These are phyloP conservation scores for Aulostomus chinensis DNA, from an alignment of 2,797 vertebrate genomes.

Conservation along the genomic window DNA sequence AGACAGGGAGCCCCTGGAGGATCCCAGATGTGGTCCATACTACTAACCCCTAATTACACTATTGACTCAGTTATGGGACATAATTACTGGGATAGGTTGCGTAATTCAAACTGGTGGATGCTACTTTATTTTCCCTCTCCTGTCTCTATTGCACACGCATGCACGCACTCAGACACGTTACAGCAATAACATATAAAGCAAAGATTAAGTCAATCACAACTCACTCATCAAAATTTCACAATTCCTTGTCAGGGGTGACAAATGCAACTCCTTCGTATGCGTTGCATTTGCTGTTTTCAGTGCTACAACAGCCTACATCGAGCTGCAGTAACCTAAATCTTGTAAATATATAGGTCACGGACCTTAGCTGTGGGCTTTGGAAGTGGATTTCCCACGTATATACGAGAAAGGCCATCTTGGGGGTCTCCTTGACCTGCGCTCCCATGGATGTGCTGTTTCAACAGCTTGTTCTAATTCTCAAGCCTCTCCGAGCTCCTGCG, in stretches of 20 bases:
- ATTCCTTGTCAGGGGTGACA: background rate
- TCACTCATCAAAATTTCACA: background rate
- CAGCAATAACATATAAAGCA: slow-evolving; percentile 9
- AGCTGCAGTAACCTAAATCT: background rate
- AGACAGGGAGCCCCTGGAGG: slow-evolving; percentile 72
- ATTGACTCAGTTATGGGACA: slow-evolving; percentile 69
- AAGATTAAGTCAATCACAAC: slow-evolving; percentile 4
- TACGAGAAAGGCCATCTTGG: slow-evolving; percentile 54
- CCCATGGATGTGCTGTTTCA: slow-evolving; percentile 74
- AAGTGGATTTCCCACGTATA: slow-evolving; percentile 54
- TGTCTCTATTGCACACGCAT: slow-evolving; percentile 23
- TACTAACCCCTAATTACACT: slow-evolving; percentile 80
- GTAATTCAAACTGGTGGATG: slow-evolving; percentile 58
- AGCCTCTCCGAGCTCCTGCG: slow-evolving; percentile 52
- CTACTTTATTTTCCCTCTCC: slow-evolving; percentile 54
- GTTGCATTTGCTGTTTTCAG: slow-evolving; percentile 1
- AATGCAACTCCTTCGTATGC: background rate
- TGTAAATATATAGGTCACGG: slow-evolving; percentile 20
- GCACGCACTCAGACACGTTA: slow-evolving; percentile 8
- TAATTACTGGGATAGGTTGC: slow-evolving; percentile 75
- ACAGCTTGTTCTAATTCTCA: slow-evolving; percentile 79
- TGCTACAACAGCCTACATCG: background rate
- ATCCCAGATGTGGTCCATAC: slow-evolving; percentile 79
- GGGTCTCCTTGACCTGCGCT: slow-evolving; percentile 61
- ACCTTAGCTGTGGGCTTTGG: slow-evolving; percentile 18